Conservation (phyloP, 30 jellyfish, hydroid and myxozoan genomes). For the Morbakka virulenta region DNA sequence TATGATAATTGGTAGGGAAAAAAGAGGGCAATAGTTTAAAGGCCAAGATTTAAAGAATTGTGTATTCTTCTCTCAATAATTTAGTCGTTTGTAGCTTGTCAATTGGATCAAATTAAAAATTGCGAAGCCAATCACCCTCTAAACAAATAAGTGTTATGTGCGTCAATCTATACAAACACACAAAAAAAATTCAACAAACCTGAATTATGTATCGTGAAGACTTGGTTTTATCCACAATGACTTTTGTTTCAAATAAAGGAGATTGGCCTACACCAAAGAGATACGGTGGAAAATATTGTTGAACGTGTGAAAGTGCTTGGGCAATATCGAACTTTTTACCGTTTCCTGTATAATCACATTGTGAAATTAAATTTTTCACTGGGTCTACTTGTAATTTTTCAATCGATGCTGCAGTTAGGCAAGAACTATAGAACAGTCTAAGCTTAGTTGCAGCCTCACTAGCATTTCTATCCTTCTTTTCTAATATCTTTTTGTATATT, state of each 20-base stretch:
- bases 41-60: too few species aligned
- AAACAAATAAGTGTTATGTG: too few species aligned
- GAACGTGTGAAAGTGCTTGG: conserved; percentile 33
- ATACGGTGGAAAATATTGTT: conserved; percentile 37
- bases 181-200: too few species aligned
- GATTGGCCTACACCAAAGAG: conserved; percentile 18
- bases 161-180: too few species aligned
- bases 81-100: too few species aligned
- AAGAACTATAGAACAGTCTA: conserved; percentile 36
- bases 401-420: conserved; percentile 4
- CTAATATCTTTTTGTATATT: conserved; percentile 12
- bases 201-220: conserved; percentile 58
- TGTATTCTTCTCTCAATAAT: too few species aligned
- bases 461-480: not conserved
- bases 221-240: conserved; percentile 45
- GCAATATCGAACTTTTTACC: conserved; percentile 46
- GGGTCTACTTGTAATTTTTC: conserved; percentile 23
- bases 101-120: too few species aligned
- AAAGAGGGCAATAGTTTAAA: too few species aligned
- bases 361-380: not conserved
- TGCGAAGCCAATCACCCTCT: too few species aligned
- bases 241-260: conserved; percentile 74
- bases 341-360: conserved; percentile 31
- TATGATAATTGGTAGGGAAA: too few species aligned
- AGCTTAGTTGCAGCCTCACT: conserved; percentile 56